Evolutionary conservation across 30 jellyfish, hydroid and myxozoan species (phyloP), one percentile per base, ranked within the genome.

Genomic region (Aurelia sp.): DNA sequence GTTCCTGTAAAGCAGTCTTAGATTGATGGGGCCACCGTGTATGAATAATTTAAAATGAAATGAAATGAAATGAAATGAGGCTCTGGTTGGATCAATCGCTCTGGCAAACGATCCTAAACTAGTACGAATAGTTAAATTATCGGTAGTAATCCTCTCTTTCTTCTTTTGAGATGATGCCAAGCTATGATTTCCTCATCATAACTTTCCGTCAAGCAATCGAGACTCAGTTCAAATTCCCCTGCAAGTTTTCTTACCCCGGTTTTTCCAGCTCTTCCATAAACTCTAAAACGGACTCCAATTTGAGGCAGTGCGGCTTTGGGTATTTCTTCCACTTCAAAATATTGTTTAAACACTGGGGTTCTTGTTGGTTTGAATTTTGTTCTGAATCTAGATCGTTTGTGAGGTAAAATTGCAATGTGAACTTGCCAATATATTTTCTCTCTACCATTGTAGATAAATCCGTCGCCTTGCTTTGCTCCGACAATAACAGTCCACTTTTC

Each of bases 271-370:
- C 90, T 91, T 6, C 99, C 99, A 76, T 89, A 94, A 13, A 89
- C 88, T 23, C 99, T 83, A 60, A 81, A 89, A 9, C 99, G 89
- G 59, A 89, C 78, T 1, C 98, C 91, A 3, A 94, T 23, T 53
- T 94, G 99, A 10, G 60, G 50, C 44, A 94, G 44, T 13, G 97
- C 90, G 22, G 89, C 97, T 41, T 52, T 70, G 17, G 99, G 92
- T 30, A 94, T 90, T 22, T 94, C 89, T 57, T 89, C 88, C n/a
- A 89, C 86, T 50, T 74, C 92, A 71, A 81, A 94, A n/a, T 62
- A 67, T 53, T 94, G 96, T 31, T 89, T 94, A 73, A 94, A 94
- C 8, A 94, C 74, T n/a, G 99, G 99, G 11, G 99, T 94, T 27
- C 97, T 84, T 33, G 97, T 62, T 40, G 96, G 79, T 60, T 89